A percentile compares a stretch with the other conserved stretches of the same genome.
phyloP scores from a whole-genome alignment of 2,888 invertebrate genomes.

The Scaptomyza tumidula region DNA sequence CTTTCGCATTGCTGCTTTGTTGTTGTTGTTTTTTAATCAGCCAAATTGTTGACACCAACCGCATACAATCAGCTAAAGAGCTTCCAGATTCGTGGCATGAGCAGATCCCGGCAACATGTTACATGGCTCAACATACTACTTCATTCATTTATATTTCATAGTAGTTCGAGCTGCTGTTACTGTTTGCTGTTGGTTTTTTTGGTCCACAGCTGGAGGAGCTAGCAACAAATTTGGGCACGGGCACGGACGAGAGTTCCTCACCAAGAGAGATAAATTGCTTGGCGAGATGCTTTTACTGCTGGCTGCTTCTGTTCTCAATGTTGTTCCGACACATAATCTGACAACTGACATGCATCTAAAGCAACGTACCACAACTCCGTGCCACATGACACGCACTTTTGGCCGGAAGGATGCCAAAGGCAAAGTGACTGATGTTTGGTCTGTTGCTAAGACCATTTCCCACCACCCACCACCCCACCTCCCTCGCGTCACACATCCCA shows the following conservation, averaged over 20 bases:
- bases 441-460: constrained; percentile 1
- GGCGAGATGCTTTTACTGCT: constrained; percentile 40
- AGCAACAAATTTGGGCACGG: constrained; percentile 11
- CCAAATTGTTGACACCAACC: constrained; percentile 74
- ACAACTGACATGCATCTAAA: constrained; percentile 70
- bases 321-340: constrained; percentile 70
- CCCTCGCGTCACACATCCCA: constrained; percentile 1
- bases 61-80: constrained; percentile 71
- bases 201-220: constrained; percentile 5
- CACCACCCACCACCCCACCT: neutral
- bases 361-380: constrained; percentile 4
- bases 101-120: constrained; percentile 45
- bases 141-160: constrained; percentile 57
- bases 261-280: constrained; percentile 61
- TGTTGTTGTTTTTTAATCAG: constrained; percentile 74
- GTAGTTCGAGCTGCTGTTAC: constrained; percentile 9
- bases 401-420: constrained; percentile 47
- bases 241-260: neutral
- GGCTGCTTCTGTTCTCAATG: constrained; percentile 40
- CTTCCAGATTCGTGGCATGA: constrained; percentile 13
- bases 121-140: constrained; percentile 15
- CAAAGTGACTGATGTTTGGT: constrained; percentile 60
- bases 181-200: constrained; percentile 3
- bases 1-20: neutral
- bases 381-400: constrained; percentile 69